A percentile compares a stretch with the other conserved stretches of the same genome.
Evolutionary conservation across 1,140 invertebrate species (phyloP).

Genomic region (Harpegnathos saltator): DNA sequence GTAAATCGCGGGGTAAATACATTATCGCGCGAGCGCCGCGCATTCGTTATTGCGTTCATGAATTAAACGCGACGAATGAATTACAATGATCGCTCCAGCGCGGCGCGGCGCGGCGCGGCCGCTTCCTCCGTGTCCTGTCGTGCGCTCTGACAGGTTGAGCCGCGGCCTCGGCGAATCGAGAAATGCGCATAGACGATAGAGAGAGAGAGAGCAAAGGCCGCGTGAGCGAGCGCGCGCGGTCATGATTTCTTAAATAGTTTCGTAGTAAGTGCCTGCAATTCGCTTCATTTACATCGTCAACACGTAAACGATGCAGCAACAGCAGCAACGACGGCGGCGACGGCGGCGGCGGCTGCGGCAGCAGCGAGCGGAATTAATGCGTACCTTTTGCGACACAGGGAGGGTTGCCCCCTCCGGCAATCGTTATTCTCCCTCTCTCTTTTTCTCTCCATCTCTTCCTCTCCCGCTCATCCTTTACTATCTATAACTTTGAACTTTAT

Average conservation of each 20-base stretch:
- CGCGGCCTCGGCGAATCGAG: constrained; percentile 16
- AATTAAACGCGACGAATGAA: constrained; percentile 57
- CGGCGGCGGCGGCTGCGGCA: constrained; percentile 3
- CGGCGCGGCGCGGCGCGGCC: too few species aligned
- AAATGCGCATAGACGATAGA: constrained; percentile 24
- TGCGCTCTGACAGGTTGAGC: constrained; percentile 24
- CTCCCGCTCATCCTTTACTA: too few species aligned
- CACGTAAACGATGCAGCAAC: constrained; percentile 47
- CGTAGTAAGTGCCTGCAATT: constrained; percentile 55
- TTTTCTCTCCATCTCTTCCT: background rate
- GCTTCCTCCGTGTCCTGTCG: constrained; percentile 23
- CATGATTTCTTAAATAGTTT: constrained; percentile 59
- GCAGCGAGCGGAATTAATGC: constrained; percentile 45
- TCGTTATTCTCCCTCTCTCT: background rate
- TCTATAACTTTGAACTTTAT: too few species aligned
- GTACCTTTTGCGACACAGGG: constrained; percentile 45
- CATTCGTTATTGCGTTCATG: constrained; percentile 61
- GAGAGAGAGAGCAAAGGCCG: background rate
- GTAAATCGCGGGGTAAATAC: constrained; percentile 55
- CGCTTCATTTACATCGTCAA: constrained; percentile 61
- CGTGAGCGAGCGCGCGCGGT: constrained; percentile 32
- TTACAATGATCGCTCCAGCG: constrained; percentile 35
- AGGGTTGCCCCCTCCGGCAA: too few species aligned
- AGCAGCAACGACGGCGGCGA: constrained; percentile 13
- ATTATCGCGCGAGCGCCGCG: constrained; percentile 44